A percentile compares a stretch with the other conserved stretches of the same genome.
These are phyloP conservation scores for roundworm (Caenorhabditis elegans) DNA, from an alignment of 1,140 invertebrate species.

Conservation along the genomic window WBcel235 BX284605.5:12035501-12036000, in stretches of 20 bases:
- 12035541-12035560: slow-evolving; percentile 17
- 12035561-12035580: slow-evolving; percentile 27
- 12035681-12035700: slow-evolving; percentile 32
- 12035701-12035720: background rate
- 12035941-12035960: background rate
- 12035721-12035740: background rate
- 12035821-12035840: background rate
- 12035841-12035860: background rate
- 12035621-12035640: slow-evolving; percentile 30
- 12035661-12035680: slow-evolving; percentile 18
- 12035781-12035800: background rate
- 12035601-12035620: slow-evolving; percentile 16
- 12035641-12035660: slow-evolving; percentile 16
- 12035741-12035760: slow-evolving; percentile 16
- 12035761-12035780: background rate
- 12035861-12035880: background rate
- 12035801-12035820: slow-evolving; percentile 25
- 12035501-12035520: background rate
- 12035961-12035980: background rate
- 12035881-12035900: slow-evolving; percentile 20
- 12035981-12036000: background rate
- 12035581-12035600: slow-evolving; percentile 36
- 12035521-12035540: background rate
- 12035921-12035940: background rate
- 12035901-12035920: background rate